Conservation (phyloP, 1,140 invertebrate genomes). For the Drosophila truncata region DNA sequence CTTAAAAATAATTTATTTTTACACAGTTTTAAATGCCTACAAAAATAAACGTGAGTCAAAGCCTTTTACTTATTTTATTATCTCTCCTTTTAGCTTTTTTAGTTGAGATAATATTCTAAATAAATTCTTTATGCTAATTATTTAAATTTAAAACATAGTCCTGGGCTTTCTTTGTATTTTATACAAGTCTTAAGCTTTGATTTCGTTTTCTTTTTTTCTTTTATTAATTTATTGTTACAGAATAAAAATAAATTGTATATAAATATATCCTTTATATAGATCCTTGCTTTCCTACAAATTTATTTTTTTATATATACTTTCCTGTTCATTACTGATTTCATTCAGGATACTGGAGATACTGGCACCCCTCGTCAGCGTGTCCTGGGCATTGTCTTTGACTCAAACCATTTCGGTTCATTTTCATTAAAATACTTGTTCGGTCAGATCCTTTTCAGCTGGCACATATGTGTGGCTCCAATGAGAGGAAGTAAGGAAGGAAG, state of each 20-base stretch:
- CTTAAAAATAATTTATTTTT: background rate
- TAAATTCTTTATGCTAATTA: background rate
- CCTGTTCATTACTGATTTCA: conserved; percentile 13
- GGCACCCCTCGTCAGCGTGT: background rate
- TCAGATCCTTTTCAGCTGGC: conserved; percentile 39
- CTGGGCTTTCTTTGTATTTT: background rate
- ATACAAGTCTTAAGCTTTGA: too few relatives aligned
- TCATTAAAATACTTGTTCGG: conserved; percentile 40
- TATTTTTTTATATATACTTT: background rate
- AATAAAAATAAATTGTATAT: too few relatives aligned
- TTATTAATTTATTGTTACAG: background rate
- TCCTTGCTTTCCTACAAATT: too few relatives aligned
- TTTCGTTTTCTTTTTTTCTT: background rate
- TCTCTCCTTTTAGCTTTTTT: background rate
- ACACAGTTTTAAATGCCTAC: background rate
- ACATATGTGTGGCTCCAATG: conserved; percentile 45
- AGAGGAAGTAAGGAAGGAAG: conserved; percentile 51
- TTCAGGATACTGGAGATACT: background rate
- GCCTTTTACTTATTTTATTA: background rate
- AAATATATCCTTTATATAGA: too few relatives aligned
- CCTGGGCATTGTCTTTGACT: conserved; percentile 19
- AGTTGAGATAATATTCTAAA: background rate
- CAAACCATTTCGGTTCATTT: conserved; percentile 38
- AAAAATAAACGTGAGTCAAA: background rate
- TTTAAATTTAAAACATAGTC: background rate